Evolutionary conservation across 2,113 vertebrate species (phyloP), one percentile per base, ranked within the genome.

Genomic region (Tachysurus fulvidraco): DNA sequence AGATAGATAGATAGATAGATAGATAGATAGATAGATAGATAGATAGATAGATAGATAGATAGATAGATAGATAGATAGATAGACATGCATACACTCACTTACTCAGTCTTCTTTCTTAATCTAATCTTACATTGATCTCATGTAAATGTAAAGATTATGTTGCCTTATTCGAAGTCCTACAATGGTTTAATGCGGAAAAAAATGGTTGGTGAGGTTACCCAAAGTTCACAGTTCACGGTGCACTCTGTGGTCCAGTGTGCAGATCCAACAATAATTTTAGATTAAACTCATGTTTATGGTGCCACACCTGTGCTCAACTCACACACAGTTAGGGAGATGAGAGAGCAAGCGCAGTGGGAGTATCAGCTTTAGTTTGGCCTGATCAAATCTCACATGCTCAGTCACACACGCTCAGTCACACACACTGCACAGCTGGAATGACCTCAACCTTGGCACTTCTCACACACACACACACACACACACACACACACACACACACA

Each of bases 281-380:
- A 30, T 79, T 36, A 19, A 79, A 57, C 52, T 79, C 54, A 57
- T 57, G 54, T 79, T 79, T 79, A 16, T 16, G 57, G 77, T 36
- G 12, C 52, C 77, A 79, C 77, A 41, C 54, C 78, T 80, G 17
- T 59, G 36, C 30, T 36, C 17, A 36, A 41, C 55, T 36, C 65
- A 59, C 30, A 74, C 55, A 62, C 54, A 77, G n/a, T 54, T 55
- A 69, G 44, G 17, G 21, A 69, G n/a, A 54, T 50, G 54, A 36
- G 36, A 36, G 55, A 83, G 81, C 46, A 69, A 54, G 14, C 78
- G 5, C 83, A 64, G 28, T 50, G 59, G 73, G 78, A 85, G 77
- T 85, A 88, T 88, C 83, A 81, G 78, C 83, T 88, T 85, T 28
- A 73, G 64, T 85, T 77, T 86, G 83, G 62, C 74, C 71, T 71